phyloP scores from a whole-genome alignment of 35 echinoderm and acorn worm genomes.

The Chiridota heheva region DNA sequence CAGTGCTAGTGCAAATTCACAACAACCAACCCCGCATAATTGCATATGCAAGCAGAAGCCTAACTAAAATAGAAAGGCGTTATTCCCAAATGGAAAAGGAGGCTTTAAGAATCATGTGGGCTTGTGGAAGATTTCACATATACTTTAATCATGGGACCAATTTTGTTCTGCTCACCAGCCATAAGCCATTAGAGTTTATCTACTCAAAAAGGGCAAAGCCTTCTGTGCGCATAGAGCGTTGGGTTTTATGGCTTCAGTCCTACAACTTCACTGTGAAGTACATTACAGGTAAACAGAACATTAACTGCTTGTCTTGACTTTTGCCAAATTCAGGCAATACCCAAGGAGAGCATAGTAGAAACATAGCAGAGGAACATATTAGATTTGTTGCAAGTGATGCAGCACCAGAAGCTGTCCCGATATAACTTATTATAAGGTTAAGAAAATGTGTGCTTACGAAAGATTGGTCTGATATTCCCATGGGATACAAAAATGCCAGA shows the following conservation, averaged over 20 bases:
- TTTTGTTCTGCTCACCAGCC: conserved; percentile 42
- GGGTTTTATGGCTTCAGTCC: conserved; percentile 47
- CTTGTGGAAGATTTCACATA: conserved; percentile 48
- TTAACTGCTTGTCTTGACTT: conserved; percentile 35
- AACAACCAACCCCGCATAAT: not conserved
- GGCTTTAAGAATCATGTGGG: conserved; percentile 51
- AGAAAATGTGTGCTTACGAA: conserved; percentile 18
- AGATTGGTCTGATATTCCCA: not conserved
- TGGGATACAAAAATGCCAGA: conserved; percentile 9
- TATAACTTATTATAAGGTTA: not conserved
- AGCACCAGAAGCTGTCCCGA: not conserved
- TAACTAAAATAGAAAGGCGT: conserved; percentile 47
- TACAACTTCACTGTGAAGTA: conserved; percentile 56
- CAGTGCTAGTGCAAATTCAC: conserved; percentile 39
- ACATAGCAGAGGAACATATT: conserved; percentile 25
- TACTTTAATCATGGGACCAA: conserved; percentile 49
- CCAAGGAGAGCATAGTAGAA: not conserved
- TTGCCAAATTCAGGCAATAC: not conserved
- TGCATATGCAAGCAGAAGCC: conserved; percentile 32
- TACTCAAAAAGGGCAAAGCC: conserved; percentile 27
- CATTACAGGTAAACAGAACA: conserved; percentile 34
- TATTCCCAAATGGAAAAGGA: conserved; percentile 63
- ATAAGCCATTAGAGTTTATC: conserved; percentile 49
- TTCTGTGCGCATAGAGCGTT: conserved; percentile 53
- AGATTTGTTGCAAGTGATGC: conserved; percentile 13